Evolutionary conservation across 2,888 invertebrate genomes (phyloP), one percentile per base, ranked within the genome.

Genomic region (Dasysyrphus tricinctus): DNA sequence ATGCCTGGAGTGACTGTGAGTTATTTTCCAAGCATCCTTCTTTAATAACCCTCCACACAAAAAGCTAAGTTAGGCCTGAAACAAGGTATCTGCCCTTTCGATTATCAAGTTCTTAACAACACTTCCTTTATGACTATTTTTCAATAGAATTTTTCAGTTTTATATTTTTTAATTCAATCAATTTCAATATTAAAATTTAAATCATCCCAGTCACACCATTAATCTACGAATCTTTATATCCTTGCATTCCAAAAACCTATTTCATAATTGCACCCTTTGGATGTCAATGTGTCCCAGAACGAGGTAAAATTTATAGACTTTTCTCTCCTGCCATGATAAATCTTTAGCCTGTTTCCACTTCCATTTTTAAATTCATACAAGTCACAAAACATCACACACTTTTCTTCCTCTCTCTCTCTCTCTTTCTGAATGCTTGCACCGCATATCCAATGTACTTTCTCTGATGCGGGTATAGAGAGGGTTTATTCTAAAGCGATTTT

Each of bases 271-370:
- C 67, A 67, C 32, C 59, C 72, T 67, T 59, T 34, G 19, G 47
- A 39, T 57, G 70, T 76, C 63, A 76, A 39, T 70, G 37, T 51
- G 47, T 59, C 73, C 34, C 16, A 34, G 14, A 81, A 47, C 32
- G 39, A 29, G 34, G 11, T 54, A 19, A 37, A 77, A 82, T 78
- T 73, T 74, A 73, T 83, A 49, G 61, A 56, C 12, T n/a, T 79
- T 56, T 24, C 39, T 16, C 39, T 37, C 19, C 44, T 6, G 7
- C 1, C 5, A 29, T 16, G n/a, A 79, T 65, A 80, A 84, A 65
- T 72, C 54, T 39, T 63, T 8, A 51, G 32, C 39, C 24, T 69
- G 56, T 16, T 39, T 19, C 70, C 19, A 47, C 34, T 3, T 54
- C 24, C 24, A 1, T 24, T 24, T 16, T 42, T 7, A 5, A 49